Evolutionary conservation across 2,113 vertebrate species (phyloP), one percentile per base, ranked within the genome.

Genomic region (Pedionomus torquatus): DNA sequence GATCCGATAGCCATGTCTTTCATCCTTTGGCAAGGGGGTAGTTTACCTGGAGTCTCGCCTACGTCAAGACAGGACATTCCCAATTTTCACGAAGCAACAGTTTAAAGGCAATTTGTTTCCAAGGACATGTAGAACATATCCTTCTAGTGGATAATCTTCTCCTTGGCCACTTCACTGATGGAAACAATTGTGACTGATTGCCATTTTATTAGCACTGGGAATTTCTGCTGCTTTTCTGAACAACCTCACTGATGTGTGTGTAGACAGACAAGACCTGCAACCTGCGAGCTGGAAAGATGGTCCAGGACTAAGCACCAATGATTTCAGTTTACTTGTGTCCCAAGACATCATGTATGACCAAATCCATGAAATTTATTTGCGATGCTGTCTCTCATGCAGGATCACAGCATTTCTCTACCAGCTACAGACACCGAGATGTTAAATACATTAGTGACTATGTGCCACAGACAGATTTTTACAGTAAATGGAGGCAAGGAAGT

Each of bases 401-500:
- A 83, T 46, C 69, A 72, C 39, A 82, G 66, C 3, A 3, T 66
- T 65, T 85, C 77, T 55, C 66, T 48, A 66, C 48, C 74, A 89
- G 87, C 70, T 65, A 31, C 83, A 89, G 89, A 82, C 87, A 46
- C 44, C 31, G 39, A 7, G 43, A 71, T 91, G 87, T 68, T 87
- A 93, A 91, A 96, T 37, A 72, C 74, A 88, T 95, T 37, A 91
- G 70, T 57, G 84, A 87, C 66, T 93, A 13, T 16, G 41, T 0
- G 5, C 57, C 87, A 87, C 82, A 85, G 85, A 72, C 31, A 76
- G 83, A 91, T 75, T 92, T 90, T 95, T 93, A 91, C 55, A 84
- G 84, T 60, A 87, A 75, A 87, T 26, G 57, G 74, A 95, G 66
- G 78, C 63, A 72, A 4, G 13, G 70, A 90, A 93, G 57, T 90